phyloP scores from a whole-genome alignment of 2,113 vertebrate species.

The Stigmatopora argus region DNA sequence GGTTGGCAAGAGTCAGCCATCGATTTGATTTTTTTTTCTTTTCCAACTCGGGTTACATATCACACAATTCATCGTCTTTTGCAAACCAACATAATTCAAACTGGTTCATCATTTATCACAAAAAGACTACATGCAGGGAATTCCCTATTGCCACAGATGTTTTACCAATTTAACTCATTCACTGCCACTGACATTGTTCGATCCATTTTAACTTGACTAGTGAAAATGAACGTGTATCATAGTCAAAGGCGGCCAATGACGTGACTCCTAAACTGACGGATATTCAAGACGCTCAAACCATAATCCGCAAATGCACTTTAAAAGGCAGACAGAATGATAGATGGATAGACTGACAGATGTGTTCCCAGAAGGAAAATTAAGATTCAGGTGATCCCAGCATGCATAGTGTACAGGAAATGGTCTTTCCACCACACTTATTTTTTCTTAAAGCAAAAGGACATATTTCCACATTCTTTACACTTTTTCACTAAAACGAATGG shows the following conservation, averaged over 20 bases:
- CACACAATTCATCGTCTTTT: not conserved
- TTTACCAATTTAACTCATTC: too few relatives aligned
- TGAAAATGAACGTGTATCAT: not conserved
- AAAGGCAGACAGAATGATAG: not conserved
- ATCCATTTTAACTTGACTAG: not conserved
- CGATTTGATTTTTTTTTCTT: not conserved
- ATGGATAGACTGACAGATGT: not conserved
- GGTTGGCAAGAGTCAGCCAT: not conserved
- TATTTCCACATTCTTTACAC: not conserved
- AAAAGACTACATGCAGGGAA: not conserved
- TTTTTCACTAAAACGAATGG: not conserved
- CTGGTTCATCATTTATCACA: not conserved
- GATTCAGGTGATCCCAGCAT: not conserved
- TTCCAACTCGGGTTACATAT: not conserved
- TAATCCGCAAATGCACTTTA: too few relatives aligned
- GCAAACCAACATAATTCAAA: not conserved
- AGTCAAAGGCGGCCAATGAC: not conserved
- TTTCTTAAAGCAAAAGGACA: not conserved
- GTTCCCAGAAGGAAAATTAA: not conserved
- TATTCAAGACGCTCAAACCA: not conserved
- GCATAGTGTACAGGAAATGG: not conserved
- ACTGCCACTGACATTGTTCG: too few relatives aligned
- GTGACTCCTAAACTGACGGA: not conserved
- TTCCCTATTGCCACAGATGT: too few relatives aligned
- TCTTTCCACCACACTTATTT: not conserved